Conservation (phyloP, 2,113 vertebrate genomes). For the Alosa alosa region DNA sequence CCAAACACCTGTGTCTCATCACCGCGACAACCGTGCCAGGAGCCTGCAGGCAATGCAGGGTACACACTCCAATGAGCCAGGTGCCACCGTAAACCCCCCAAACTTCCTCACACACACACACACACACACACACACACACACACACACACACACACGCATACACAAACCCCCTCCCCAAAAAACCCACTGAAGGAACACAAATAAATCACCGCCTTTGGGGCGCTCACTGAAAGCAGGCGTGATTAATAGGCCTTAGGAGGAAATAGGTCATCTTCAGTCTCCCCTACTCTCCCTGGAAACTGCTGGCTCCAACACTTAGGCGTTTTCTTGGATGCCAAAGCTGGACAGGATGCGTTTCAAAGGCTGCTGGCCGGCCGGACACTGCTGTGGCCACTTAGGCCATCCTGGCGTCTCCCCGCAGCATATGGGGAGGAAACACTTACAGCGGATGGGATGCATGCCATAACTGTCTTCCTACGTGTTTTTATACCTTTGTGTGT, state of each 20-base stretch:
- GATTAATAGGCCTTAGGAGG: slow-evolving; percentile 66
- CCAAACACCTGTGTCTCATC: slow-evolving; percentile 61
- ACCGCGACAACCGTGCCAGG: slow-evolving; percentile 48
- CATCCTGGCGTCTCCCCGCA: background rate
- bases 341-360: background rate
- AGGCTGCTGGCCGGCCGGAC: background rate
- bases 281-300: slow-evolving; percentile 44
- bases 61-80: slow-evolving; percentile 41
- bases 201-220: slow-evolving; percentile 65
- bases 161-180: slow-evolving; percentile 27
- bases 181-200: slow-evolving; percentile 44
- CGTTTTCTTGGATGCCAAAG: background rate
- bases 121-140: slow-evolving; percentile 26
- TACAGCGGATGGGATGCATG: background rate
- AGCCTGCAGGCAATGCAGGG: slow-evolving; percentile 48
- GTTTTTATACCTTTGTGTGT: background rate
- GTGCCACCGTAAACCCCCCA: slow-evolving; percentile 32
- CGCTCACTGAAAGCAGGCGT: slow-evolving; percentile 56
- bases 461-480: background rate
- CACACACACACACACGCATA: slow-evolving; percentile 18
- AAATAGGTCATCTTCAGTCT: slow-evolving; percentile 67
- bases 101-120: slow-evolving; percentile 24
- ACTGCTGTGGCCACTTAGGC: background rate
- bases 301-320: background rate
- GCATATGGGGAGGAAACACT: background rate